Evolutionary conservation across 2,888 invertebrate species (phyloP), one percentile per base, ranked within the genome.

Genomic region (Morinoia aosen): DNA sequence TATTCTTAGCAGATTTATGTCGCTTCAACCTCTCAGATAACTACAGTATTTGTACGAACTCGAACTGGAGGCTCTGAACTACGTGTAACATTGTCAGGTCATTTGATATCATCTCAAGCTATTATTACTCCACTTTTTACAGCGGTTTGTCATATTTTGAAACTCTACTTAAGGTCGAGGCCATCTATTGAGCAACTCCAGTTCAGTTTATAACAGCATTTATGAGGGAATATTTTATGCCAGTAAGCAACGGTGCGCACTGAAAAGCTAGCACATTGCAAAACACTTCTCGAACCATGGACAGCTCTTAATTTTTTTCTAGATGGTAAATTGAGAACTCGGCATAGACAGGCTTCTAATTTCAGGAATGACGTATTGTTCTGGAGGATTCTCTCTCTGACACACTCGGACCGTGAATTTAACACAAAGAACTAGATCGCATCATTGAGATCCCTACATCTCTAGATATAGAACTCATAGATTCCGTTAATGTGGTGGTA

Each of bases 311-410:
- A 76, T 33, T 76, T 76, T 76, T 76, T 76, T 61, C 33, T 76
- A 8, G 76, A 76, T 14, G 76, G 25, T 16, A 76, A 76, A 76
- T 25, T 76, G 76, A 33, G 76, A 76, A 33, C 76, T 76, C 33
- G 76, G 76, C 33, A 76, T 76, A 76, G 76, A 76, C 76, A 76
- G 76, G 76, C 76, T 76, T 76, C 76, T 76, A 76, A 76, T 76
- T 76, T 25, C 25, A 33, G 33, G 76, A 76, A 76, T 76, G 76
- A 76, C 76, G 76, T 76, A 76, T 76, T 76, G 76, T 76, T 76
- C 76, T 76, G 16, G 76, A 76, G 25, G 76, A 76, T 76, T 33
- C 76, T 76, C 33, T 16, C 33, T 76, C 76, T 76, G 76, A 76
- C 76, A 33, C 25, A 10, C 33, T 76, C 76, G 33, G 76, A 76